Evolutionary conservation across 2,797 vertebrate genomes (phyloP).

Genomic region (Saxicola maurus): DNA sequence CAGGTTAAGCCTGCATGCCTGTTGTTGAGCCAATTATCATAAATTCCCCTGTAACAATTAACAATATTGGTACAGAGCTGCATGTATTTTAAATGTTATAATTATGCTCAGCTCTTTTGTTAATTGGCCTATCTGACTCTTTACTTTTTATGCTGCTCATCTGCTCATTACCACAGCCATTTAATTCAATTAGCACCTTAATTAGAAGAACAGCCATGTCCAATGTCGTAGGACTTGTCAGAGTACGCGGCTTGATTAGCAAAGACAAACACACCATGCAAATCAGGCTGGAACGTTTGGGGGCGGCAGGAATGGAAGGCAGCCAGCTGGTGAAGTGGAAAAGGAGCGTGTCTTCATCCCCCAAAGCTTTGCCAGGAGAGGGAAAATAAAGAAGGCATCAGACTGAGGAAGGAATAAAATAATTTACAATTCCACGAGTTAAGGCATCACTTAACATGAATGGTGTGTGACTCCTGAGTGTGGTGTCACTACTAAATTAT

Average conservation of each 20-base stretch:
- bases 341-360: slow-evolving; percentile 71
- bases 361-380: slow-evolving; percentile 51
- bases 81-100: slow-evolving; percentile 97
- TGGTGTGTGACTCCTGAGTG: slow-evolving; percentile 31
- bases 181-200: slow-evolving; percentile 99
- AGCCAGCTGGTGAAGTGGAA: slow-evolving; percentile 74
- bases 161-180: slow-evolving; percentile 95
- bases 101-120: slow-evolving; percentile 96
- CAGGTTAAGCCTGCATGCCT: slow-evolving; percentile 75
- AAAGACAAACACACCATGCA: slow-evolving; percentile 90
- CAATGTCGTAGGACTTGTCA: slow-evolving; percentile 88
- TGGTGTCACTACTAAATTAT: neutral
- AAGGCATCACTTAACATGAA: slow-evolving; percentile 61
- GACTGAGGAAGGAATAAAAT: slow-evolving; percentile 58
- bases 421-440: slow-evolving; percentile 65
- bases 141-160: slow-evolving; percentile 96
- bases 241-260: slow-evolving; percentile 85
- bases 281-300: slow-evolving; percentile 79
- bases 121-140: slow-evolving; percentile 99
- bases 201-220: slow-evolving; percentile 98
- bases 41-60: slow-evolving; percentile 97
- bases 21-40: slow-evolving; percentile 96
- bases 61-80: slow-evolving; percentile 85
- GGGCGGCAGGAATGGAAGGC: slow-evolving; percentile 65
- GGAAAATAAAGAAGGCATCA: slow-evolving; percentile 65